phyloP scores from a whole-genome alignment of 1,140 invertebrate species.

The Aleiodes sp. region DNA sequence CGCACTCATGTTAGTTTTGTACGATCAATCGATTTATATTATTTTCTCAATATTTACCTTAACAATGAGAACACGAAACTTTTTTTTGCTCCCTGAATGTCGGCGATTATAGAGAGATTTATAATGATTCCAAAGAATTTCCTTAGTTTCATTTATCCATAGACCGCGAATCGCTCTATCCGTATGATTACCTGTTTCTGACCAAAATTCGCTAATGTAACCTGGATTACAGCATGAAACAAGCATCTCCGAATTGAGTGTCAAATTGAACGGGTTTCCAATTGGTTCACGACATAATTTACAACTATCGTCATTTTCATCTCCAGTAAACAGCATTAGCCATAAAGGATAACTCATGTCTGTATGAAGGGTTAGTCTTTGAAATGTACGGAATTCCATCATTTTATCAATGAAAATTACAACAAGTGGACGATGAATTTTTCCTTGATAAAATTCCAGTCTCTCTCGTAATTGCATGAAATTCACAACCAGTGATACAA shows the following conservation, averaged over 20 bases:
- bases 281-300: conserved; percentile 12
- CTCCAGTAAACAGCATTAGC: conserved; percentile 42
- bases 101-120: conserved; percentile 37
- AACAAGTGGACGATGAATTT: conserved; percentile 37
- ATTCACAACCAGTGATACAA: conserved; percentile 31
- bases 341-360: conserved; percentile 41
- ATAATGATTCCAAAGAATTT: neutral
- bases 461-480: conserved; percentile 28
- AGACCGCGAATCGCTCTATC: conserved; percentile 30
- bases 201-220: conserved; percentile 30
- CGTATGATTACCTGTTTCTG: conserved; percentile 29
- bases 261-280: conserved; percentile 24
- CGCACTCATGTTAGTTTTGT: neutral
- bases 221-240: conserved; percentile 18
- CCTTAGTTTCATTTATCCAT: conserved; percentile 30
- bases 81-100: conserved; percentile 33
- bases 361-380: neutral
- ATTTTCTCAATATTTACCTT: conserved; percentile 30
- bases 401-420: conserved; percentile 38
- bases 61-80: conserved; percentile 37
- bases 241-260: conserved; percentile 31
- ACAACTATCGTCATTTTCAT: neutral
- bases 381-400: conserved; percentile 33
- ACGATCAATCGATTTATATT: neutral
- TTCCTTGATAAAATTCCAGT: neutral